These are phyloP conservation scores for Pogonomyrmex californicus DNA, from an alignment of 1,140 invertebrate genomes.

Conservation along the genomic window DNA sequence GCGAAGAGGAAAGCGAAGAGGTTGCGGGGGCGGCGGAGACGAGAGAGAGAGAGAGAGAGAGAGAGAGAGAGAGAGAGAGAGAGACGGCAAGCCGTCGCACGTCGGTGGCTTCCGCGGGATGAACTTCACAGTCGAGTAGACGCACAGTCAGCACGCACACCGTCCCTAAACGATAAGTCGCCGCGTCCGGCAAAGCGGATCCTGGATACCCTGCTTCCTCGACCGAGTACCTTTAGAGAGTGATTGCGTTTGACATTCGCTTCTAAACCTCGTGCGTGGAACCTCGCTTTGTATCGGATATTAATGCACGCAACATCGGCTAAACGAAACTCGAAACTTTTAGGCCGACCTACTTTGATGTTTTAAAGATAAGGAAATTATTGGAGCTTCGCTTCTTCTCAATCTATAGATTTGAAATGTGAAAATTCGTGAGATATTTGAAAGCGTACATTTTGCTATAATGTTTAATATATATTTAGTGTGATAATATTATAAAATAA, in stretches of 20 bases:
- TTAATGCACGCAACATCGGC: conserved; percentile 14
- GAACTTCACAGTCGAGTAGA: conserved; percentile 52
- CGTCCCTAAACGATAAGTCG: conserved; percentile 44
- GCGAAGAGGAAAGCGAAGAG: background rate
- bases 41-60: background rate
- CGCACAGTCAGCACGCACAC: conserved; percentile 51
- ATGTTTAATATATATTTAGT: background rate
- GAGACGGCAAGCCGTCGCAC: conserved; percentile 15
- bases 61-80: no score
- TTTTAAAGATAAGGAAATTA: background rate
- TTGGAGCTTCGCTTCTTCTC: no score
- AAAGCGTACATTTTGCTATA: background rate
- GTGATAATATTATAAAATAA: background rate
- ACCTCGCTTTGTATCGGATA: background rate
- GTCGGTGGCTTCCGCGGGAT: conserved; percentile 28
- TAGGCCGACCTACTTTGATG: background rate
- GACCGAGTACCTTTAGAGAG: background rate
- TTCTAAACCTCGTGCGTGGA: background rate
- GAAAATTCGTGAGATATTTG: background rate
- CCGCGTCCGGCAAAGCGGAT: conserved; percentile 36
- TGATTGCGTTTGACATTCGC: conserved; percentile 37
- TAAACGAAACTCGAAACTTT: background rate
- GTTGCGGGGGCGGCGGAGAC: background rate
- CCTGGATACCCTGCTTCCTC: background rate
- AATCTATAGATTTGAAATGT: background rate